Conservation (phyloP, 1,140 invertebrate genomes). For the Diploscapter pachys region DNA sequence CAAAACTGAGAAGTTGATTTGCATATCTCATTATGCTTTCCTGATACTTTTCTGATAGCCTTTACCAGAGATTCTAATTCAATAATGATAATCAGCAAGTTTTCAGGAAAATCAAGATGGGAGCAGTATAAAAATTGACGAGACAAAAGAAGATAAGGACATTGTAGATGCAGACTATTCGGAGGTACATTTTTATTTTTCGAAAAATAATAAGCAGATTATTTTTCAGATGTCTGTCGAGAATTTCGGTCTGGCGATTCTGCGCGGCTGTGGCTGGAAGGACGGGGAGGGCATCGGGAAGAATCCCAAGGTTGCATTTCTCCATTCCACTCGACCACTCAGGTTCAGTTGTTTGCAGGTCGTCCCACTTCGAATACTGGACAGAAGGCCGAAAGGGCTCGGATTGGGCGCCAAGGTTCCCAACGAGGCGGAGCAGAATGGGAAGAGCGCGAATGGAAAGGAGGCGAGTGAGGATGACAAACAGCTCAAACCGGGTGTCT, state of each 20-base stretch:
- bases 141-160: too few species aligned
- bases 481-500: neutral
- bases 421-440: neutral
- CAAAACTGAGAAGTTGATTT: too few species aligned
- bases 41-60: too few species aligned
- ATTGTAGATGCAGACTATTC: too few species aligned
- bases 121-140: too few species aligned
- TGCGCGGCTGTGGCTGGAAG: slow-evolving; percentile 34
- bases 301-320: slow-evolving; percentile 16
- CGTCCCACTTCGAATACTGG: slow-evolving; percentile 22
- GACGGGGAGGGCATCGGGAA: slow-evolving; percentile 35
- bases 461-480: slow-evolving; percentile 21
- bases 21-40: too few species aligned
- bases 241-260: slow-evolving; percentile 27
- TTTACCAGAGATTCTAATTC: too few species aligned
- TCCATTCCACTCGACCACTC: neutral
- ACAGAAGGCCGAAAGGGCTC: slow-evolving; percentile 29
- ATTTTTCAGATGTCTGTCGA: slow-evolving; percentile 25
- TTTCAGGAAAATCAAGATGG: too few species aligned
- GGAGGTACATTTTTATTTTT: too few species aligned
- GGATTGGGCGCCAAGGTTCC: slow-evolving; percentile 29
- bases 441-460: slow-evolving; percentile 1
- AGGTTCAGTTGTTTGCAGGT: slow-evolving; percentile 5
- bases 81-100: too few species aligned
- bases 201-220: neutral